Base-by-base conservation (phyloP, 2,113 vertebrate genomes). In the Engystomops pustulosus region DNA sequence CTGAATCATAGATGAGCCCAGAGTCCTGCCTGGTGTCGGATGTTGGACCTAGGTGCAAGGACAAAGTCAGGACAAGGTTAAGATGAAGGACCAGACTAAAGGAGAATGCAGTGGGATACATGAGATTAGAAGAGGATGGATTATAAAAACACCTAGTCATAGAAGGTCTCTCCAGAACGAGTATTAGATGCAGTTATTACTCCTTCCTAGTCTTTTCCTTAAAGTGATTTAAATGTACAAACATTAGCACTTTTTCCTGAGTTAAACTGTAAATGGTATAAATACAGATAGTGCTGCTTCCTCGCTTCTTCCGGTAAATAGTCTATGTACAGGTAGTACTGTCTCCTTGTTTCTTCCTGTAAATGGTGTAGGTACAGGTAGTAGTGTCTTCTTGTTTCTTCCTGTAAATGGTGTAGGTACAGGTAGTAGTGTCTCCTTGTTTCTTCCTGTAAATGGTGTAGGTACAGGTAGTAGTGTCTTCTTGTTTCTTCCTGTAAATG, bases 1-100 rank as follows among this genome's bases (percentile, higher is more conserved):
- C 68, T 70, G 68, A 69, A 70, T 70, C n/a, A 23, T 70, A 38
- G 9, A 70, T 70, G 68, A 70, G 34, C 0, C 30, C 1, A 7
- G 36, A 41, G 4, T n/a, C 36, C 34, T 12, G 36, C 20, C 10
- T 23, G 68, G 68, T 69, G 67, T 69, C 36, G 9, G 67, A 20
- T 69, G 32, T n/a, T 36, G 67, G 67, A 4, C 36, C 23, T 69
- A 69, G 41, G 32, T 41, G 67, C 27, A 38, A 20, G 9, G 67
- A 69, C 17, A 69, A 69, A 41, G 67, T 69, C 67, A 69, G 23
- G 67, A n/a, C 38, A 38, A 69, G 11, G 27, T 68, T 36, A 38
- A 38, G 34, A 69, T 4, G 41, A 41, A 10, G 17, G 9, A 36
- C 9, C 7, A 10, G 67, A 4, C 34, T 36, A 69, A 65, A n/a